These are phyloP conservation scores for Haplochromis burtoni DNA, from an alignment of 2,113 vertebrate genomes.

Conservation along the genomic window DNA sequence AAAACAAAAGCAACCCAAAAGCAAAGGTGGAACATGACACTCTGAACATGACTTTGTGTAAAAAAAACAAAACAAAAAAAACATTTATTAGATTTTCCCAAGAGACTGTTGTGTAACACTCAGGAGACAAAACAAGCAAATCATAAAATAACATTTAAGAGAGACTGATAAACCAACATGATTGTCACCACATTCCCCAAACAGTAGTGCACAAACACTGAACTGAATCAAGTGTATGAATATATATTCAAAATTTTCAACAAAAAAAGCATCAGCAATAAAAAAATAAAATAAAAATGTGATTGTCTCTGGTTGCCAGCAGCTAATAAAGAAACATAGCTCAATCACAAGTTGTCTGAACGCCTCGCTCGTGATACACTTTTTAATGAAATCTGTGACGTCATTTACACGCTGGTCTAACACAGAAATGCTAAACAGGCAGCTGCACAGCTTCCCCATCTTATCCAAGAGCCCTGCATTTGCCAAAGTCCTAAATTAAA, in stretches of 20 bases:
- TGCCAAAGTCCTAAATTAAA: fast-evolving
- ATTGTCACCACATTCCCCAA: slow-evolving; percentile 26
- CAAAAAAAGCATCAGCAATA: not conserved
- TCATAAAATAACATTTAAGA: not conserved
- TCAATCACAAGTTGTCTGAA: not conserved
- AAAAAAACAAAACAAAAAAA: not conserved
- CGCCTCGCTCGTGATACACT: not conserved
- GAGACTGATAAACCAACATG: slow-evolving; percentile 3
- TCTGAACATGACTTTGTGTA: not conserved
- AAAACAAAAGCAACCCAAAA: not conserved
- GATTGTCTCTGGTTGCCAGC: slow-evolving; percentile 22
- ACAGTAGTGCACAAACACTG: not conserved
- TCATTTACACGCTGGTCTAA: not conserved
- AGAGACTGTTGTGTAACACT: slow-evolving; percentile 1
- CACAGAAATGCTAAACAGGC: not conserved
- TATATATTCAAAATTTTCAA: not conserved
- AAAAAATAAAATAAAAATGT: not conserved
- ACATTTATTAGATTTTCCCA: slow-evolving; percentile 7
- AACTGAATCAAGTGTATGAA: not conserved
- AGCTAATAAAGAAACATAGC: not conserved
- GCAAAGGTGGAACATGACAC: not conserved
- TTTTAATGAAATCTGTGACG: not conserved
- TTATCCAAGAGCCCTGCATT: not conserved
- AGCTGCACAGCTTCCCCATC: not conserved
- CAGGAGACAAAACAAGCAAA: not conserved